phyloP scores from a whole-genome alignment of 2,888 invertebrate species.

The Drosophila rubida region DNA sequence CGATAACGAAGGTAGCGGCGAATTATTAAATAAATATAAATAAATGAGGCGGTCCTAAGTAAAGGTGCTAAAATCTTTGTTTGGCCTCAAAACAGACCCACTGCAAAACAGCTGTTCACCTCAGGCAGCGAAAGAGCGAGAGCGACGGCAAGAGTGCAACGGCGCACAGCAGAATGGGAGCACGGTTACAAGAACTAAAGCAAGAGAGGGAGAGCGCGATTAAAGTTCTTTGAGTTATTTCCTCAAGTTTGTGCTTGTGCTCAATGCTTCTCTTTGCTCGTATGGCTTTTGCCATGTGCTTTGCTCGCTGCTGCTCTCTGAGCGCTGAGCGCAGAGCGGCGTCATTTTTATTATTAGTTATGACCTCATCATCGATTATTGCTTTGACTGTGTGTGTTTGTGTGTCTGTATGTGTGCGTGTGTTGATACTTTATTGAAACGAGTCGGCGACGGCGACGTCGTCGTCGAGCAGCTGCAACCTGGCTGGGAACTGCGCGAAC shows the following conservation, averaged over 20 bases:
- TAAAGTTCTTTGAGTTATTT: slow-evolving; percentile 45
- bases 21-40: slow-evolving; percentile 59
- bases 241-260: slow-evolving; percentile 20
- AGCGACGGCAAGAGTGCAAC: not conserved
- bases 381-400: slow-evolving; percentile 58
- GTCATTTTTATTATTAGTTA: slow-evolving; percentile 85
- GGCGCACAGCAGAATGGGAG: not conserved
- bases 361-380: slow-evolving; percentile 85
- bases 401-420: slow-evolving; percentile 30
- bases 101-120: slow-evolving; percentile 47
- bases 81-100: slow-evolving; percentile 45
- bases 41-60: slow-evolving; percentile 22
- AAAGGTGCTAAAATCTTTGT: slow-evolving; percentile 33
- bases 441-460: slow-evolving; percentile 48
- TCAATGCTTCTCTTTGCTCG: slow-evolving; percentile 29
- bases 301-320: slow-evolving; percentile 23
- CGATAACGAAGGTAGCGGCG: slow-evolving; percentile 38
- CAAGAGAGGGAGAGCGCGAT: not conserved
- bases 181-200: slow-evolving; percentile 15
- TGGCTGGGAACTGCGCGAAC: slow-evolving; percentile 42
- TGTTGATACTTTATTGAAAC: slow-evolving; percentile 71
- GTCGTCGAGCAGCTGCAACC: slow-evolving; percentile 52
- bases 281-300: slow-evolving; percentile 44
- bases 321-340: slow-evolving; percentile 32
- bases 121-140: slow-evolving; percentile 3